phyloP scores from a whole-genome alignment of 2,888 invertebrate species.

The Andrena chrysosceles region DNA sequence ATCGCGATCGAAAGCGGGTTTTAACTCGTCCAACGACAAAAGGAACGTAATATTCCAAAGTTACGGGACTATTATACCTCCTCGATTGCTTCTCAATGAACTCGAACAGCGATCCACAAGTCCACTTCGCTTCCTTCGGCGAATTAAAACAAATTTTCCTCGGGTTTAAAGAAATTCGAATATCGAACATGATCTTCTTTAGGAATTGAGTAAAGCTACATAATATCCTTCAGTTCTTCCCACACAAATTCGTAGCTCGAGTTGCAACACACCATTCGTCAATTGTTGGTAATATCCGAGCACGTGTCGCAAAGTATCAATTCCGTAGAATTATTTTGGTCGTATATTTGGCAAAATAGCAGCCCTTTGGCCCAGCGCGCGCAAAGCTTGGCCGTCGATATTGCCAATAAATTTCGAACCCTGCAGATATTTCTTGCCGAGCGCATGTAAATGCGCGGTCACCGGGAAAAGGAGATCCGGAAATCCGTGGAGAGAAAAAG shows the following conservation, averaged over 20 bases:
- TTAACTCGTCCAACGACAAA: slow-evolving; percentile 8
- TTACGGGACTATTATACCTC: background rate
- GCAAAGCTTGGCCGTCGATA: slow-evolving; percentile 34
- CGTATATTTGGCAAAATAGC: slow-evolving; percentile 28
- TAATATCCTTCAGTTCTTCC: too few relatives aligned
- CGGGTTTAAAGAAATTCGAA: too few relatives aligned
- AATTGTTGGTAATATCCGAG: background rate
- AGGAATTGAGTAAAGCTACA: too few relatives aligned
- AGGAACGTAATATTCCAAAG: slow-evolving; percentile 37
- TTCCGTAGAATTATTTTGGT: background rate
- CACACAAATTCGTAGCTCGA: too few relatives aligned
- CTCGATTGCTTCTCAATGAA: slow-evolving; percentile 2
- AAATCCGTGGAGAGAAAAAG: slow-evolving; percentile 50
- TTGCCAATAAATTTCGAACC: slow-evolving; percentile 65
- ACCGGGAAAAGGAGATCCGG: slow-evolving; percentile 43
- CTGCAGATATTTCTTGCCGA: slow-evolving; percentile 51
- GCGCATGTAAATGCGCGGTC: slow-evolving; percentile 13
- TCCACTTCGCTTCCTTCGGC: background rate
- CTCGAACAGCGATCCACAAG: background rate
- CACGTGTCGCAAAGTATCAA: background rate
- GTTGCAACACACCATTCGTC: too few relatives aligned
- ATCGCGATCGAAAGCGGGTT: slow-evolving; percentile 1
- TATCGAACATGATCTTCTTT: too few relatives aligned
- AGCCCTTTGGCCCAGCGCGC: slow-evolving; percentile 1
- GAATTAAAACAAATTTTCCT: background rate